Evolutionary conservation across 2,888 invertebrate species (phyloP).

Genomic region (Cordilura impudica): DNA sequence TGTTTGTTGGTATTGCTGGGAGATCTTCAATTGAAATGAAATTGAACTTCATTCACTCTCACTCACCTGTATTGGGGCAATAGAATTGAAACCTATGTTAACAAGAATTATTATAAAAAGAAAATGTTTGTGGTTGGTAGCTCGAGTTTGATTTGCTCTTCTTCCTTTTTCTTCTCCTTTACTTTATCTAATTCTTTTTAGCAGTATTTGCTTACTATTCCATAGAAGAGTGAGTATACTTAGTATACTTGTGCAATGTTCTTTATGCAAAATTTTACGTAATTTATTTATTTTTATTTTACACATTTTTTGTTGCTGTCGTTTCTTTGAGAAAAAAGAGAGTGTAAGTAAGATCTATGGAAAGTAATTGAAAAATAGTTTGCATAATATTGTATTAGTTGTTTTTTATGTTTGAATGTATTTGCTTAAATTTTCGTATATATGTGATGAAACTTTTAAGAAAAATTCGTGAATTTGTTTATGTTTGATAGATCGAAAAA

Average conservation of each 20-base stretch:
- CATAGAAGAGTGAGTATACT: not conserved
- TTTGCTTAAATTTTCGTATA: not conserved
- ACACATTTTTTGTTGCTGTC: not conserved
- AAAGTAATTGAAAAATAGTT: constrained; percentile 55
- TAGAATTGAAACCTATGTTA: not conserved
- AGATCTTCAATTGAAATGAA: constrained; percentile 63
- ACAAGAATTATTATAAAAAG: not conserved
- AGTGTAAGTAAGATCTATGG: constrained; percentile 52
- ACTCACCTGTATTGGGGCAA: constrained; percentile 65
- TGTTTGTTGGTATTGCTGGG: constrained; percentile 7
- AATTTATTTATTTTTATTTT: not conserved
- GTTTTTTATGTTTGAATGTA: not conserved
- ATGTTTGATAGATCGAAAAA: not conserved
- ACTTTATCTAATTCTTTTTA: not conserved
- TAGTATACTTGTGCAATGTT: not conserved
- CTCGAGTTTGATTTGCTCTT: not conserved
- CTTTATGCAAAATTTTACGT: not conserved
- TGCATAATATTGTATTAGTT: constrained; percentile 33
- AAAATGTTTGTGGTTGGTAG: constrained; percentile 7
- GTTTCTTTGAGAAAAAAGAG: constrained; percentile 26
- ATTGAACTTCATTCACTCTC: constrained; percentile 72
- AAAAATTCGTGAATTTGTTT: not conserved
- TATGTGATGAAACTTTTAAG: not conserved
- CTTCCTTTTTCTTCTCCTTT: not conserved
- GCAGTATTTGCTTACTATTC: not conserved